Evolutionary conservation across 2,113 vertebrate genomes (phyloP).

Genomic region (Pelecanoides urinatrix): DNA sequence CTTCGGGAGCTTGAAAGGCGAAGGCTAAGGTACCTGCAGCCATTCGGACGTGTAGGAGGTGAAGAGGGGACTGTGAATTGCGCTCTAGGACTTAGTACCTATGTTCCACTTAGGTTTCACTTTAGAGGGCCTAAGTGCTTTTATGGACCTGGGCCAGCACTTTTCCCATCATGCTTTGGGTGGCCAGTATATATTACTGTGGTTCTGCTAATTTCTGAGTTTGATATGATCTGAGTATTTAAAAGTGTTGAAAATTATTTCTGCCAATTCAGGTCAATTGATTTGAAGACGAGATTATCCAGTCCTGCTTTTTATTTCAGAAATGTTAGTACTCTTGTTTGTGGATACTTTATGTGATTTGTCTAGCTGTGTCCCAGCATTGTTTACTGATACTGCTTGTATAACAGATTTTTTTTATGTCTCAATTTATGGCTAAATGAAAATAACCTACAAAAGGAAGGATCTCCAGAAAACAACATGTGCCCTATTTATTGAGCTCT

Average conservation of each 20-base stretch:
- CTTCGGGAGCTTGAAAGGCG: background rate
- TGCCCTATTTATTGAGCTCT: background rate
- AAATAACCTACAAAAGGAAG: background rate
- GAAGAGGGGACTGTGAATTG: background rate
- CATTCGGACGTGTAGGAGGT: accelerated
- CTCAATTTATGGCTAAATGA: background rate
- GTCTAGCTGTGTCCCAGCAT: background rate
- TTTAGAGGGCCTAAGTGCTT: constrained; percentile 3
- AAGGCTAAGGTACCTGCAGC: background rate
- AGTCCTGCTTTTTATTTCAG: background rate
- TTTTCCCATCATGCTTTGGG: accelerated
- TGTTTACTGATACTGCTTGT: background rate
- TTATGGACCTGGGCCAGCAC: background rate
- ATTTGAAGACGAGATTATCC: background rate
- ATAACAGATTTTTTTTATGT: background rate
- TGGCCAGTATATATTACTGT: background rate
- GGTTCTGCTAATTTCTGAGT: background rate
- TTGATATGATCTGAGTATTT: background rate
- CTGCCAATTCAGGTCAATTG: background rate
- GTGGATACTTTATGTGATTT: background rate
- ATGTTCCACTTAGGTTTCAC: background rate
- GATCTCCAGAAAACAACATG: background rate
- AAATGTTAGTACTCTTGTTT: background rate
- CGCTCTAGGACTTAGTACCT: background rate
- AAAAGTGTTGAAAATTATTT: background rate